Base-by-base conservation (phyloP, 2,797 vertebrate genomes). In the Gastrophryne carolinensis region DNA sequence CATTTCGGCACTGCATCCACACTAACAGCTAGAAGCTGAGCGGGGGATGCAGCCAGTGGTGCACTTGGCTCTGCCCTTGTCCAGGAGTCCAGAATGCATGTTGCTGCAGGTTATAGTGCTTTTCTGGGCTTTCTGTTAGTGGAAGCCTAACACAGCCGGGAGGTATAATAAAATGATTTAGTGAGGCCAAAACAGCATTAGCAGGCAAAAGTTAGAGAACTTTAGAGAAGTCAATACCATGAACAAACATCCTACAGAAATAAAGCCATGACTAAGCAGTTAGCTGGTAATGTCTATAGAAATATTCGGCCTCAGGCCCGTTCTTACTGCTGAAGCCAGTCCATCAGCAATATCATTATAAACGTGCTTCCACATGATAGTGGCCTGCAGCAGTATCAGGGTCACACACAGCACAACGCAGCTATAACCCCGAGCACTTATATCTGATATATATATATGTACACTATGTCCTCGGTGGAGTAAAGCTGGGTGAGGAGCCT, bases 251-350 rank as follows among this genome's bases (percentile, higher is more conserved):
- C 8, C n/a, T 19, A 47, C 44, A 47, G 12, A 47, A 39, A 54
- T 17, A 53, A 56, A 68, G 53, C 9, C 15, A 8, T 17, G 15
- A 10, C 47, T 67, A 54, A 68, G 50, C 65, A 53, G 35, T 53
- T 49, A 37, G 10, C 26, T 26, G 39, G 13, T 39, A 24, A 49
- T 29, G 8, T 27, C 26, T 34, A 54, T 41, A 9, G 4, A 39
- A 17, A 12, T 3, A 12, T 4, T 35, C 15, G 1, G 34, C 65
- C 65, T n/a, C 34, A 13, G 32, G 50, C 12, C 3, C 24, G n/a
- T 19, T 3, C 15, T 15, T 54, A 15, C 15, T 54, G 23, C 23
- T 13, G 10, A 27, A 12, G 8, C 15, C 15, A 29, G 34, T 3
- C n/a, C 9, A 7, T 9, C 29, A 17, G 15, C 0, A 27, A 53